A percentile compares a stretch with the other conserved stretches of the same genome.
Evolutionary conservation across 2,888 invertebrate genomes (phyloP).

Genomic region (Galerucella nymphaeae): DNA sequence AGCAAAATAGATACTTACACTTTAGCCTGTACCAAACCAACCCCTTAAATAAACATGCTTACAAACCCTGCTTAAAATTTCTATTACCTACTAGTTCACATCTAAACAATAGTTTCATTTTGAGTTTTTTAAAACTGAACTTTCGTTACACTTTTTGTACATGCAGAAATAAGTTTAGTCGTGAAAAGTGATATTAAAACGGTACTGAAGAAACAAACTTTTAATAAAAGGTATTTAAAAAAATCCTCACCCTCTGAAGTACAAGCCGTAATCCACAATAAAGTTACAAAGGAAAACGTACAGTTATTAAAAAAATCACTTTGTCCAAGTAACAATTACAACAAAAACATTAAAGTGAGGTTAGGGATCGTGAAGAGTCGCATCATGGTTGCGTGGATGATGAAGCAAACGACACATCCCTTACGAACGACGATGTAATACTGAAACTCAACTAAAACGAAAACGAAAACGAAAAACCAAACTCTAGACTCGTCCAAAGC

Average conservation of each 20-base stretch:
- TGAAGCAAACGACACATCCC: slow-evolving; percentile 2
- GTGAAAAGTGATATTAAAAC: too few species aligned
- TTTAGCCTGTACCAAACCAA: too few species aligned
- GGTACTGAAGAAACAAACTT: too few species aligned
- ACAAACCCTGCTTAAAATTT: too few species aligned
- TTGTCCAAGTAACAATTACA: background rate
- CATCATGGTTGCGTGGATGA: slow-evolving; percentile 11
- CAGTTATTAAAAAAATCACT: slow-evolving; percentile 2
- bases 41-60: too few species aligned
- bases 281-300: background rate
- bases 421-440: slow-evolving; percentile 18
- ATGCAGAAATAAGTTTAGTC: too few species aligned
- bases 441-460: too few species aligned
- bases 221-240: background rate
- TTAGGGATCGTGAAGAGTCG: slow-evolving; percentile 10
- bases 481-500: slow-evolving; percentile 20
- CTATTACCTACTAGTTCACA: too few species aligned
- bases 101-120: too few species aligned
- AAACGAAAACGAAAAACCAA: background rate
- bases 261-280: slow-evolving; percentile 1
- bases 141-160: too few species aligned
- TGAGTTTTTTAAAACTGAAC: too few species aligned
- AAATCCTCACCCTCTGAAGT: slow-evolving; percentile 8
- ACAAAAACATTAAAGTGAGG: slow-evolving; percentile 21
- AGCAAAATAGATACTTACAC: too few species aligned